phyloP scores from a whole-genome alignment of 37 sponge, comb jelly and placozoan species.

The Chondrosia reniformis region DNA sequence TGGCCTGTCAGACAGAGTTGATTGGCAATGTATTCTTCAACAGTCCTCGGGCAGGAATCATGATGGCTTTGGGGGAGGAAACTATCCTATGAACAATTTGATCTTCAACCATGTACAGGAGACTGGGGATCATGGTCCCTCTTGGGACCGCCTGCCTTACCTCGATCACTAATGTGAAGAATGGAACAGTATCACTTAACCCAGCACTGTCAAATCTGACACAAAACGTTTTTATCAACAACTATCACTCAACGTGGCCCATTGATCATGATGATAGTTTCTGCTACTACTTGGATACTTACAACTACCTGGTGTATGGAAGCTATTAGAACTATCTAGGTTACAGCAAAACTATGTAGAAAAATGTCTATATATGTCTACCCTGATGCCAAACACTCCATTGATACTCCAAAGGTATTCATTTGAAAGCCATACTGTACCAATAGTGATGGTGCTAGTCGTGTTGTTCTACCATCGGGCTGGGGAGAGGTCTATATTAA shows the following conservation, averaged over 20 bases:
- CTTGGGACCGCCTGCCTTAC: constrained; percentile 56
- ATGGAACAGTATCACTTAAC: constrained; percentile 27
- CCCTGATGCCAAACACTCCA: constrained; percentile 25
- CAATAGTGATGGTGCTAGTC: constrained; percentile 38
- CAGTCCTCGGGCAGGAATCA: constrained; percentile 57
- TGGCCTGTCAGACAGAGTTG: constrained; percentile 31
- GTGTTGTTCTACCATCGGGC: constrained; percentile 29
- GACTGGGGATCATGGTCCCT: constrained; percentile 54
- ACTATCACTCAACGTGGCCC: constrained; percentile 45
- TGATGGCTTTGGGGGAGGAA: constrained; percentile 61
- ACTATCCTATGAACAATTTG: constrained; percentile 29
- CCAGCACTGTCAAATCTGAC: constrained; percentile 29
- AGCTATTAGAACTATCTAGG: constrained; percentile 51
- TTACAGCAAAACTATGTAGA: constrained; percentile 23
- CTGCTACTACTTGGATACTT: constrained; percentile 49
- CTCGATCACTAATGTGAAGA: background rate
- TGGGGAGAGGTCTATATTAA: constrained; percentile 52
- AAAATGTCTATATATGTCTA: constrained; percentile 48
- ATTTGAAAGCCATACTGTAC: constrained; percentile 34
- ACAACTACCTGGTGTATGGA: constrained; percentile 53
- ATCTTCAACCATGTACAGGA: constrained; percentile 54
- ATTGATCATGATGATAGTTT: constrained; percentile 64
- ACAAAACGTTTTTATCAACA: constrained; percentile 44
- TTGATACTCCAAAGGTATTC: background rate
- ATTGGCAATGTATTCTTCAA: constrained; percentile 50